Base-by-base conservation (phyloP, 2,888 invertebrate genomes). In the Charanyca ferruginea region DNA sequence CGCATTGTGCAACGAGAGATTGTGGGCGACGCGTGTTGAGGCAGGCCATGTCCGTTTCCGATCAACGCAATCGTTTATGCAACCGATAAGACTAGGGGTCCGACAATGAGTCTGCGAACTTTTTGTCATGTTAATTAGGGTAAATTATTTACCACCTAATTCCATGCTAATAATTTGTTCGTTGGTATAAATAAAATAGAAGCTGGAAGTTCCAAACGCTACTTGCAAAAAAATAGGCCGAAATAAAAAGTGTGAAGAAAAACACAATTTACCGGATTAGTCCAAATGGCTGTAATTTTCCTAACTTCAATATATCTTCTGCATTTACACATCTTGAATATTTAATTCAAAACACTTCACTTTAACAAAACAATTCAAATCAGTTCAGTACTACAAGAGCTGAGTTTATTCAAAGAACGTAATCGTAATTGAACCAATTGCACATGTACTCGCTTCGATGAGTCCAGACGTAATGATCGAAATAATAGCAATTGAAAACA, bases 11-110 rank as follows among this genome's bases (percentile, higher is more conserved):
- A 91, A 91, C 82, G 67, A 74, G 72, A 76, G 73, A 69, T 77
- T 81, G 91, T 91, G 89, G 90, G 90, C 89, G 91, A 72, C 73
- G 54, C 58, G 69, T 79, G 88, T 93, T 93, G 90, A 81, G 94
- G 93, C 92, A 94, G 94, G 91, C 87, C 93, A 92, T 93, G 94
- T 92, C 93, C 92, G 93, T 87, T 93, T 93, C 93, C 93, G 91
- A 90, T 85, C 77, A 61, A 87, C 77, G 86, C 88, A 88, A 89
- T 85, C 85, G 79, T 87, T 91, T 92, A 91, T 92, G 90, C 89
- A 91, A 93, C 86, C 77, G 88, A 89, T 90, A 90, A 79, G 44
- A 35, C 38, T 38, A 22, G 63, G 62, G 25, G 47, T 2, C 65
- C 66, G 77, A 66, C 83, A 75, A 66, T 68, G 52, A 52, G 51